Evolutionary conservation across 2,888 invertebrate species (phyloP).

Genomic region (Anoplius nigerrimus): DNA sequence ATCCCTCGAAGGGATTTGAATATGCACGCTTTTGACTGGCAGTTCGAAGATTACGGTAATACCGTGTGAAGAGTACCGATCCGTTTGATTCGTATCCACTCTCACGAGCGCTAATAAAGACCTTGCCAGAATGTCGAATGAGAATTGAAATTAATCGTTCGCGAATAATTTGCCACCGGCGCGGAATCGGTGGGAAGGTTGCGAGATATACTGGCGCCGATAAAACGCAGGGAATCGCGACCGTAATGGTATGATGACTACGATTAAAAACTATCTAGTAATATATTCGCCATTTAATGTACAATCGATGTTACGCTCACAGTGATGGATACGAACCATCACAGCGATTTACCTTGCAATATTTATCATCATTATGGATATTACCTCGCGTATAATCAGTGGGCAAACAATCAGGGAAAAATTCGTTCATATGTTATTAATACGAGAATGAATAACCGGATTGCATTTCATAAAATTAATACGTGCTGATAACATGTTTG

Average conservation of each 20-base stretch:
- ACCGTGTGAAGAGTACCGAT: background rate
- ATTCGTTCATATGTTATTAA: too few species aligned
- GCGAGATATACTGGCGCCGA: background rate
- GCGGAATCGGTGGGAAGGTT: too few species aligned
- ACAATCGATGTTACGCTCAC: conserved; percentile 14
- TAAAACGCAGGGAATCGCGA: conserved; percentile 7
- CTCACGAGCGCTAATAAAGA: conserved; percentile 7
- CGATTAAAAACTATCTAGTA: conserved; percentile 24
- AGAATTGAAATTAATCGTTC: conserved; percentile 25
- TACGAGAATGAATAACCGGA: too few species aligned
- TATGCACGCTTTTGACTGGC: background rate
- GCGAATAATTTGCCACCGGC: background rate
- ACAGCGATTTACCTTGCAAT: too few species aligned
- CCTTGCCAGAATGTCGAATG: conserved; percentile 5
- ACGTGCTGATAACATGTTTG: too few species aligned
- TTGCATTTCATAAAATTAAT: too few species aligned
- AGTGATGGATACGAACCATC: conserved; percentile 15
- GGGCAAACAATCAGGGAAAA: too few species aligned
- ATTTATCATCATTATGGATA: too few species aligned
- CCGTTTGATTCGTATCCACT: conserved; percentile 11
- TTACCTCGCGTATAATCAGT: too few species aligned
- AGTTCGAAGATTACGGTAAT: background rate
- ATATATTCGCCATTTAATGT: conserved; percentile 22
- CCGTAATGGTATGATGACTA: background rate
- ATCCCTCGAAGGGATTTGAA: too few species aligned